phyloP scores from a whole-genome alignment of 2,888 invertebrate genomes.

The Hypomecis atomaria region DNA sequence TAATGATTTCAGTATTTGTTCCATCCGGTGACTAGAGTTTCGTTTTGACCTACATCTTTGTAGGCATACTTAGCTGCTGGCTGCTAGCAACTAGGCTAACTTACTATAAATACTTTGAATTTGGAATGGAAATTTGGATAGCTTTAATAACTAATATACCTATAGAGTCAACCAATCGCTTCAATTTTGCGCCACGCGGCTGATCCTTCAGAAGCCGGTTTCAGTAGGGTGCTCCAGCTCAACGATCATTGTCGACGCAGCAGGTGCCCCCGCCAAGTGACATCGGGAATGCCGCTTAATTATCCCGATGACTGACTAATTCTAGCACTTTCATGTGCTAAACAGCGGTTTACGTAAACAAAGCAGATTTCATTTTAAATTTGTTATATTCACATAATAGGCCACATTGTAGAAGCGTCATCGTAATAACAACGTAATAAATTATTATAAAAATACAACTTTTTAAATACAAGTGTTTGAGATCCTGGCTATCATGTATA shows the following conservation, averaged over 20 bases:
- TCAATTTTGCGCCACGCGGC: conserved; percentile 47
- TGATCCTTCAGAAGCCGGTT: conserved; percentile 53
- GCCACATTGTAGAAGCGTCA: no score
- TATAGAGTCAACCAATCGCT: conserved; percentile 12
- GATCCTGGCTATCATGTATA: no score
- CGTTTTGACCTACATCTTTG: no score
- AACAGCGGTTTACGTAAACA: background rate
- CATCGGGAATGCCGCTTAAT: conserved; percentile 61
- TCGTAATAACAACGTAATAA: no score
- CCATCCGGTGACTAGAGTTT: no score
- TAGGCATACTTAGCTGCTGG: no score
- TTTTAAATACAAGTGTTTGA: no score
- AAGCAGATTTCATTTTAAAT: conserved; percentile 8
- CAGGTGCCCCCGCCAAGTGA: conserved; percentile 54
- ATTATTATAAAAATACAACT: no score
- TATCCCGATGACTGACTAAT: conserved; percentile 55
- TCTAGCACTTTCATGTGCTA: conserved; percentile 50
- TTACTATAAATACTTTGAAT: no score
- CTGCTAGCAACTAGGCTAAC: no score
- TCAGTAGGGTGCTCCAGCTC: conserved; percentile 67
- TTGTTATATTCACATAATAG: no score
- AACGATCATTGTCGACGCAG: conserved; percentile 68
- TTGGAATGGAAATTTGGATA: background rate
- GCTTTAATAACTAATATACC: background rate
- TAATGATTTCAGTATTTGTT: no score